Evolutionary conservation across 2,113 vertebrate species (phyloP), one percentile per base, ranked within the genome.

Genomic region (Hemichromis elongatus): DNA sequence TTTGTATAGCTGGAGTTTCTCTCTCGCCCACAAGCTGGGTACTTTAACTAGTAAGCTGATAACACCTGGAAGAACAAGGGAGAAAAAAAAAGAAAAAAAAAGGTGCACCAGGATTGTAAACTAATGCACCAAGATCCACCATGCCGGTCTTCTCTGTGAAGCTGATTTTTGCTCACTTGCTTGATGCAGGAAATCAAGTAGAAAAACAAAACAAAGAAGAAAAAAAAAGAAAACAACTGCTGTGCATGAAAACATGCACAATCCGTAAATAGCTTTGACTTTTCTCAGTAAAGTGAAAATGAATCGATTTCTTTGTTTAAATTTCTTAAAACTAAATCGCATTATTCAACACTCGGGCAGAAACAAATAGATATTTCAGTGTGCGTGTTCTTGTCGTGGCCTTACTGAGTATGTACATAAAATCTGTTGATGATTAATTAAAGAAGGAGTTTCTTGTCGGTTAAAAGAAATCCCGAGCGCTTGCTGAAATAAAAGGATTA

Each of bases 1-100:
- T 95, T 94, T 94, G 92, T 93, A 87, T 94, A 94, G 93, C 93
- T 94, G 91, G 85, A 93, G 89, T 92, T 90, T 86, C 86, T 90
- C 90, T 83, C 85, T 79, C 3, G 45, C 90, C 79, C 87, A 63
- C 91, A 86, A 79, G 52, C 86, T 42, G 75, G 82, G 73, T 47
- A 73, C 88, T 90, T 87, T 53, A 63, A 80, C 56, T 45, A 35
- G 75, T 59, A 19, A 75, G 73, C 85, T 61, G 78, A 75, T 30
- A 30, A 92, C 90, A 92, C 90, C 91, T 93, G 89, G 88, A 90
- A 91, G 66, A 90, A 91, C 59, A 81, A 85, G 59, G 30, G 59
- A 3, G 14, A 1, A 0, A 1, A 19, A 33, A 63, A 63, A 30
- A 30, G 6, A 30, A 88, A 57, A 73, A 79, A 82, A 52, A 52